Base-by-base conservation (phyloP, 2,797 vertebrate genomes). In the Halcyon chelicuti region DNA sequence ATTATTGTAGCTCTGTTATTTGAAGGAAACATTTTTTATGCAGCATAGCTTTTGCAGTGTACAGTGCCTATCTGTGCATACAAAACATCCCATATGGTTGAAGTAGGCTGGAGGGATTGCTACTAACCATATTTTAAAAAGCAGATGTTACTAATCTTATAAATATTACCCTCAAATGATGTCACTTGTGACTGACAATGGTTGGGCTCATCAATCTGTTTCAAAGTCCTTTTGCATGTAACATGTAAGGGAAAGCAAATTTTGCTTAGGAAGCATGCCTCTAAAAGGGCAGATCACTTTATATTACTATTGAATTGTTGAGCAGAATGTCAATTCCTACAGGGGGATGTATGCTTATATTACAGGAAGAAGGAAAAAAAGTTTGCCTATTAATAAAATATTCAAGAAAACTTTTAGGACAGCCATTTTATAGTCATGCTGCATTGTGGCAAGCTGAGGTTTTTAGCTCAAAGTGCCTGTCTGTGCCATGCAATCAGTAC, bases 141-240 rank as follows among this genome's bases (percentile, higher is more conserved):
- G 93, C 98, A 98, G 98, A 98, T 98, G 98, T 97, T 97, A 96
- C 97, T 97, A 94, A 97, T 98, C 97, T 98, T 98, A 95, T 92
- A 95, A 96, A 94, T 92, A 88, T 96, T 95, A 91, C 88, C 90
- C 90, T 87, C 90, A 97, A 97, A 97, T 96, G 85, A 97, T 96
- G 94, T 96, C 97, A 91, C 89, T 97, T 94, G 84, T 96, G 93
- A 94, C 95, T 97, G 97, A 96, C 96, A 97, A 78, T 3, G 10
- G 82, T 92, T 91, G 85, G 87, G 83, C 40, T 97, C 93, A 95
- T 96, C 67, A 37, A 84, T 96, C 81, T 91, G 67, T 93, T 94
- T 93, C 84, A 93, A 73, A 80, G 72, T 94, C 82, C 81, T 88
- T 95, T 76, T 82, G 22, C 54, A 44, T 44, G 39, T 78, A 91